A percentile compares a stretch with the other conserved stretches of the same genome.
Evolutionary conservation across 2,888 invertebrate species (phyloP).

Genomic region (Lithodes maja): DNA sequence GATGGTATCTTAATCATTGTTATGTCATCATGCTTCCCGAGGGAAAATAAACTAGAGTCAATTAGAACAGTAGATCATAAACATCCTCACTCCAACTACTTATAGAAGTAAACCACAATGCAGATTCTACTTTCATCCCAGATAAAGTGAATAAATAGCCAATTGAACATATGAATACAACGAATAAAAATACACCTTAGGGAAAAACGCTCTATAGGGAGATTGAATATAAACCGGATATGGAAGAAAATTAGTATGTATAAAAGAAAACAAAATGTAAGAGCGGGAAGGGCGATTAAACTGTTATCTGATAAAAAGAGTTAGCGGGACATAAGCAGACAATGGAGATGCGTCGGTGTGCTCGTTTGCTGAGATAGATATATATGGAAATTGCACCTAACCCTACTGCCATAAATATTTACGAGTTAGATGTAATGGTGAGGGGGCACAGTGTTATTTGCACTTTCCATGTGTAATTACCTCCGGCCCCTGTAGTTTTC

Average conservation of each 20-base stretch:
- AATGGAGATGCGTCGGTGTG: not conserved
- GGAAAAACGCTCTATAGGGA: too few species aligned
- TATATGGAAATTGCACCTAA: not conserved
- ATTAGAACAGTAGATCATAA: too few species aligned
- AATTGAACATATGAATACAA: too few species aligned
- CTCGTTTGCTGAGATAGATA: not conserved
- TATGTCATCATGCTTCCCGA: too few species aligned
- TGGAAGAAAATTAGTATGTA: too few species aligned
- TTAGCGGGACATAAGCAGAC: slow-evolving; percentile 7
- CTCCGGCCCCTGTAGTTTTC: not conserved
- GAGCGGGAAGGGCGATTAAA: slow-evolving; percentile 14
- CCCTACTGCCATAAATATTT: not conserved
- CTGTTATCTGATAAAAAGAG: slow-evolving; percentile 22
- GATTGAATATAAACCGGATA: too few species aligned
- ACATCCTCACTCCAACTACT: too few species aligned
- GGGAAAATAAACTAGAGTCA: too few species aligned
- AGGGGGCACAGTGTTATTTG: not conserved
- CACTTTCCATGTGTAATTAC: slow-evolving; percentile 7
- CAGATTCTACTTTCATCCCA: too few species aligned
- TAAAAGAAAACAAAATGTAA: not conserved
- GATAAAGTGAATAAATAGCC: too few species aligned
- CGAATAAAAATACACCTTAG: too few species aligned
- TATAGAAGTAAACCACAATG: too few species aligned
- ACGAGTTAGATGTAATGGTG: not conserved
- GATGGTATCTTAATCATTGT: not conserved